phyloP scores from a whole-genome alignment of 2,797 vertebrate genomes.

The Atherinosoma microstoma region DNA sequence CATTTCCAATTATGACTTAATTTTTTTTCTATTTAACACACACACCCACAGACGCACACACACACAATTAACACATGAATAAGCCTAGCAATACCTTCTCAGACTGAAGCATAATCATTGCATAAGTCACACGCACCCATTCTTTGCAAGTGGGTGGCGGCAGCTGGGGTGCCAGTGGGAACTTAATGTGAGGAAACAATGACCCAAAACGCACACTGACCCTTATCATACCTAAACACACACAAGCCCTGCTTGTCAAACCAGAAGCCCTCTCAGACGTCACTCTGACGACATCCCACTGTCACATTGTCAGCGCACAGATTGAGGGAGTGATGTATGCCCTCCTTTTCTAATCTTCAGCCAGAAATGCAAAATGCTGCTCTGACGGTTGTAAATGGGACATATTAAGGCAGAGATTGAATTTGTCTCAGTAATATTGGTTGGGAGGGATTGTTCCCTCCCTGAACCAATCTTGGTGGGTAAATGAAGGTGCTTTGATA shows the following conservation, averaged over 20 bases:
- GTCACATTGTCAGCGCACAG: slow-evolving; percentile 49
- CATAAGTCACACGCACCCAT: slow-evolving; percentile 24
- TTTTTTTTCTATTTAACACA: neutral
- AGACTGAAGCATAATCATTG: neutral
- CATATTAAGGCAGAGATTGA: slow-evolving; percentile 9
- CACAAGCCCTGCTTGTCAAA: slow-evolving; percentile 31
- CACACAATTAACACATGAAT: neutral
- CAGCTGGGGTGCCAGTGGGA: slow-evolving; percentile 45
- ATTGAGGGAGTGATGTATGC: slow-evolving; percentile 69
- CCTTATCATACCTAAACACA: slow-evolving; percentile 75
- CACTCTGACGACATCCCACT: slow-evolving; percentile 62
- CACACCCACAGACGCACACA: neutral
- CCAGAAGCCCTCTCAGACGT: slow-evolving; percentile 45
- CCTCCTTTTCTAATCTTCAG: slow-evolving; percentile 36
- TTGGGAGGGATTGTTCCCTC: neutral
- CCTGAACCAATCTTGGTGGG: neutral
- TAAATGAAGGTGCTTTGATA: slow-evolving; percentile 5
- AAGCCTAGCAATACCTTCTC: neutral
- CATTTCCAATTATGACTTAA: neutral
- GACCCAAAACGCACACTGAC: slow-evolving; percentile 48
- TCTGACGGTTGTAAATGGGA: slow-evolving; percentile 27
- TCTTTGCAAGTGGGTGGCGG: slow-evolving; percentile 49
- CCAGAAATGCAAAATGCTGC: neutral
- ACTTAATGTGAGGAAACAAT: slow-evolving; percentile 58
- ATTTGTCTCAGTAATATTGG: neutral